phyloP scores from a whole-genome alignment of 2,888 invertebrate genomes.

The Philereme transversata region DNA sequence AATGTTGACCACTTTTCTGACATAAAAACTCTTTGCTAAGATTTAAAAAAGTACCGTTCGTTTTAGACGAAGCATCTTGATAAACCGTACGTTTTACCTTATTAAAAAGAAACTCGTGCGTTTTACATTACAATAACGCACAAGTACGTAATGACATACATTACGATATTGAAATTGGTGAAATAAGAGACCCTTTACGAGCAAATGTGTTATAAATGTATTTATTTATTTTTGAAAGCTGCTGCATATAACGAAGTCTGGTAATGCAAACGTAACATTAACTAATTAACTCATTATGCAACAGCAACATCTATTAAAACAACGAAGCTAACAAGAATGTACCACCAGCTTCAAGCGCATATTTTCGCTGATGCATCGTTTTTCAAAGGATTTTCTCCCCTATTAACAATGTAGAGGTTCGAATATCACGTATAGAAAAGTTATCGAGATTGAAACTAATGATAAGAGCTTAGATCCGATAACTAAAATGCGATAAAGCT shows the following conservation, averaged over 20 bases:
- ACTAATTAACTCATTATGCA: conserved; percentile 5
- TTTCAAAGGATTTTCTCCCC: conserved; percentile 5
- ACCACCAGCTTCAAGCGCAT: neutral
- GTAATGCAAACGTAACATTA: conserved; percentile 7
- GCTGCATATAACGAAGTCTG: conserved; percentile 1
- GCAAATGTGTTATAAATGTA: too few relatives aligned
- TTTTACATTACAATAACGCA: too few relatives aligned
- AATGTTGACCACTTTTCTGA: too few relatives aligned
- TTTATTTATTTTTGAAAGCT: too few relatives aligned
- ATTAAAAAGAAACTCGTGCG: too few relatives aligned
- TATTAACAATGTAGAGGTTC: conserved; percentile 9
- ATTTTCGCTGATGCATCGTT: neutral
- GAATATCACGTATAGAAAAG: conserved; percentile 18
- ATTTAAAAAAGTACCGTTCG: too few relatives aligned
- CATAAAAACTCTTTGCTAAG: too few relatives aligned
- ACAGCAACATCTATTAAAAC: neutral
- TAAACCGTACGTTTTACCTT: too few relatives aligned
- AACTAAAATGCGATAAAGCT: conserved; percentile 27
- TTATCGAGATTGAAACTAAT: conserved; percentile 21
- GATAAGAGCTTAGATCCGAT: conserved; percentile 28
- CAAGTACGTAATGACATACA: too few relatives aligned
- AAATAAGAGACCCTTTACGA: too few relatives aligned
- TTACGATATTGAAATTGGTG: too few relatives aligned
- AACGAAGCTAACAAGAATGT: conserved; percentile 1
- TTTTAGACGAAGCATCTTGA: too few relatives aligned